Evolutionary conservation across 1,140 invertebrate species (phyloP).

Genomic region (Cydia strobilella): DNA sequence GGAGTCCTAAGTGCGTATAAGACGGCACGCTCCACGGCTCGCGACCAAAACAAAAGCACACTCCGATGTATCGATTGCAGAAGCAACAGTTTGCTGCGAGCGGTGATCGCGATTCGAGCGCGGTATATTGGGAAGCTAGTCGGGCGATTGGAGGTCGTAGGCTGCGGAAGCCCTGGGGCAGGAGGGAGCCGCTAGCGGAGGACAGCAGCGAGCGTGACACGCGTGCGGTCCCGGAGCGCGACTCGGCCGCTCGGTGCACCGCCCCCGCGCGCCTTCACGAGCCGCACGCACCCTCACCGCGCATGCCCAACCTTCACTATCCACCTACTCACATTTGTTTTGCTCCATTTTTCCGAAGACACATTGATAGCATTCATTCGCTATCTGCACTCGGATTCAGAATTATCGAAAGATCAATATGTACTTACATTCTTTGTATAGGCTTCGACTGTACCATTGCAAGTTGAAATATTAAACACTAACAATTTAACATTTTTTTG

Average conservation of each 20-base stretch:
- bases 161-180: neutral
- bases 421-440: neutral
- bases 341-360: conserved; percentile 5
- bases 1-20: conserved; percentile 6
- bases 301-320: conserved; percentile 44
- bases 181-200: conserved; percentile 12
- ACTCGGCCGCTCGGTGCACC: conserved; percentile 2
- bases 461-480: neutral
- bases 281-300: conserved; percentile 35
- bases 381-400: neutral
- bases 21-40: conserved; percentile 29
- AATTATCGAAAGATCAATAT: neutral
- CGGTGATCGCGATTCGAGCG: neutral
- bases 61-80: conserved; percentile 52
- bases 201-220: neutral
- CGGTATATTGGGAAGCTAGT: neutral
- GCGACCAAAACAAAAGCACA: conserved; percentile 66
- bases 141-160: conserved; percentile 1
- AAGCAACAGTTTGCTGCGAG: conserved; percentile 57
- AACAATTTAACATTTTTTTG: conserved; percentile 9
- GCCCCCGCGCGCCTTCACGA: conserved; percentile 11
- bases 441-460: neutral
- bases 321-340: conserved; percentile 28
- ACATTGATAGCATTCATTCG: neutral
- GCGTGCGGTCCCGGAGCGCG: conserved; percentile 15